Evolutionary conservation across 2,113 vertebrate genomes (phyloP).

Genomic region (Cheilinus undulatus): DNA sequence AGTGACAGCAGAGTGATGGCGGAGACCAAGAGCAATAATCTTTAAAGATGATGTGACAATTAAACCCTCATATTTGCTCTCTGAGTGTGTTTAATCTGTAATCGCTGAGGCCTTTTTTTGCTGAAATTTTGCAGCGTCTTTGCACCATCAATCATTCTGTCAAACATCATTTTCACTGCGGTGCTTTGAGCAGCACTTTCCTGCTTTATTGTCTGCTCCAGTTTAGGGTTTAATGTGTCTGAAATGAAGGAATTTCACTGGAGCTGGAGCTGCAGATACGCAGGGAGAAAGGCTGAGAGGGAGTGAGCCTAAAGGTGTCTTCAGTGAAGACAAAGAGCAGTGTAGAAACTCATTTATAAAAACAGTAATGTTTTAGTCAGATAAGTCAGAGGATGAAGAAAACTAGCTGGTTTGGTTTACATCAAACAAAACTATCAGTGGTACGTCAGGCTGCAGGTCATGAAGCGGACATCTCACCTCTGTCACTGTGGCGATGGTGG

Average conservation of each 20-base stretch:
- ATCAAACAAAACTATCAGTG: too few species aligned
- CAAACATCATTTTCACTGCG: neutral
- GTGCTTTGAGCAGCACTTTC: constrained; percentile 17
- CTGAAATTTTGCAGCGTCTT: constrained; percentile 11
- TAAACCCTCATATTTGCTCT: neutral
- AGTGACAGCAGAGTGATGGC: constrained; percentile 1
- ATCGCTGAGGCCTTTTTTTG: constrained; percentile 11
- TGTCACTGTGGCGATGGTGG: too few species aligned
- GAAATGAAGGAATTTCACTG: neutral
- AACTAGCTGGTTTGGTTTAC: too few species aligned
- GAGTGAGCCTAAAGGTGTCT: neutral
- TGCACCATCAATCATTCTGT: constrained; percentile 21
- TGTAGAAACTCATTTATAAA: too few species aligned
- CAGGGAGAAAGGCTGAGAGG: neutral
- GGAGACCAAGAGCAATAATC: neutral
- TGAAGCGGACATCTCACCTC: too few species aligned
- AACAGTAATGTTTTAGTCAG: too few species aligned
- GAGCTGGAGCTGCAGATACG: neutral
- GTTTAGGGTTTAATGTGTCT: neutral
- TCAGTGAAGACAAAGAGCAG: too few species aligned
- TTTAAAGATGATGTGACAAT: neutral
- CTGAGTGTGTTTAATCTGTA: neutral
- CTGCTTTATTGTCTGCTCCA: constrained; percentile 1
- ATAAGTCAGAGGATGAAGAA: too few species aligned
- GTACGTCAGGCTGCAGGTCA: too few species aligned